These are phyloP conservation scores for Heliconius nattereri DNA, from an alignment of 1,140 invertebrate species.

Conservation along the genomic window DNA sequence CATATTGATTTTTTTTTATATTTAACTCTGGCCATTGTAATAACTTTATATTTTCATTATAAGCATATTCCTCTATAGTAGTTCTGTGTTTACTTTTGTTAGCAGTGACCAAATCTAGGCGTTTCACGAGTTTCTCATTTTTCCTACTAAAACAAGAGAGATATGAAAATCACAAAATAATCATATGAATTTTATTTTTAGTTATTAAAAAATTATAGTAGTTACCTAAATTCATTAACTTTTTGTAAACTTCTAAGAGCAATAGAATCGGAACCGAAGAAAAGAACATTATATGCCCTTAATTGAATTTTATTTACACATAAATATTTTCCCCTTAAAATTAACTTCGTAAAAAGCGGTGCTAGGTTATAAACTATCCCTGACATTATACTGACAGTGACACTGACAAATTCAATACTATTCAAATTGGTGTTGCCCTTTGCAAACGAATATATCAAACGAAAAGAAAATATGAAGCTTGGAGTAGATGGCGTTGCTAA, in stretches of 20 bases:
- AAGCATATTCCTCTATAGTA: conserved; percentile 66
- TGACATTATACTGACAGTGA: conserved; percentile 32
- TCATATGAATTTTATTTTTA: neutral
- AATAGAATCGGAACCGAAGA: conserved; percentile 71
- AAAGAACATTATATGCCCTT: conserved; percentile 61
- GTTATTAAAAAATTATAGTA: conserved; percentile 8
- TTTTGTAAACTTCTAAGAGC: conserved; percentile 66
- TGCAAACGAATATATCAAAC: neutral
- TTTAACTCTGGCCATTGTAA: conserved; percentile 64
- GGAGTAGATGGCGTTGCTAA: no score
- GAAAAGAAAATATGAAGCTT: no score
- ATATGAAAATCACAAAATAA: neutral
- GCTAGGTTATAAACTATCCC: conserved; percentile 55
- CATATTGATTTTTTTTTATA: conserved; percentile 58
- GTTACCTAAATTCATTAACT: conserved; percentile 68
- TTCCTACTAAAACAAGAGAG: conserved; percentile 49
- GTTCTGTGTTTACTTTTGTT: conserved; percentile 61
- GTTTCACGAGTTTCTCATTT: conserved; percentile 52
- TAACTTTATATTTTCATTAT: conserved; percentile 57
- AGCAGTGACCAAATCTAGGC: conserved; percentile 62
- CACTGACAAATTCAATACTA: neutral
- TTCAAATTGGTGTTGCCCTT: neutral
- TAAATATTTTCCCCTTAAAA: conserved; percentile 48
- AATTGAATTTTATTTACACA: conserved; percentile 41
- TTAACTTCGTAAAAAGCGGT: conserved; percentile 41